phyloP scores from a whole-genome alignment of 2,888 invertebrate genomes.

The Tinea semifulvella region DNA sequence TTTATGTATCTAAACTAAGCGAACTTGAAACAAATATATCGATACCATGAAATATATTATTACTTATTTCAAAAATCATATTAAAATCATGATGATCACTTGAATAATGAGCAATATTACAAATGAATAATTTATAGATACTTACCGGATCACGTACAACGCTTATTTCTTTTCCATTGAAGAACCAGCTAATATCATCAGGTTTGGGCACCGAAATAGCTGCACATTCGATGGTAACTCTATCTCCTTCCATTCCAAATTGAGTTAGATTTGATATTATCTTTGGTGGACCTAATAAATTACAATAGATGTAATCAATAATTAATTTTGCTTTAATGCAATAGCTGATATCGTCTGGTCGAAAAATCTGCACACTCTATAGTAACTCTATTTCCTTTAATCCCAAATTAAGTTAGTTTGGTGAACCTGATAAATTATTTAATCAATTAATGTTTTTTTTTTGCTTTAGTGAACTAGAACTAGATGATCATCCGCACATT shows the following conservation, averaged over 20 bases:
- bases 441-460: no score
- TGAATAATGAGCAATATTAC: no score
- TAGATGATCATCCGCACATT: constrained; percentile 85
- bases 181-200: constrained; percentile 86
- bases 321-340: constrained; percentile 84
- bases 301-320: no score
- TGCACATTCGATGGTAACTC: constrained; percentile 83
- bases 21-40: no score
- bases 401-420: constrained; percentile 84
- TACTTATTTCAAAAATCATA: no score
- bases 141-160: constrained; percentile 67
- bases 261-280: constrained; percentile 85
- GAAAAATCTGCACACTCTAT: constrained; percentile 89
- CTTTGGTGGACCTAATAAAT: constrained; percentile 78
- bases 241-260: constrained; percentile 81
- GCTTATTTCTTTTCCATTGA: constrained; percentile 83
- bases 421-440: no score
- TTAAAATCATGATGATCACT: no score
- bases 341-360: constrained; percentile 86
- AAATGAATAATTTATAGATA: no score
- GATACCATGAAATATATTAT: no score
- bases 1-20: no score
- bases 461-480: constrained; percentile 83
- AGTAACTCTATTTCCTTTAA: constrained; percentile 78
- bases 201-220: constrained; percentile 90